phyloP scores from a whole-genome alignment of 2,888 invertebrate species.

The Cheilosia vulpina region DNA sequence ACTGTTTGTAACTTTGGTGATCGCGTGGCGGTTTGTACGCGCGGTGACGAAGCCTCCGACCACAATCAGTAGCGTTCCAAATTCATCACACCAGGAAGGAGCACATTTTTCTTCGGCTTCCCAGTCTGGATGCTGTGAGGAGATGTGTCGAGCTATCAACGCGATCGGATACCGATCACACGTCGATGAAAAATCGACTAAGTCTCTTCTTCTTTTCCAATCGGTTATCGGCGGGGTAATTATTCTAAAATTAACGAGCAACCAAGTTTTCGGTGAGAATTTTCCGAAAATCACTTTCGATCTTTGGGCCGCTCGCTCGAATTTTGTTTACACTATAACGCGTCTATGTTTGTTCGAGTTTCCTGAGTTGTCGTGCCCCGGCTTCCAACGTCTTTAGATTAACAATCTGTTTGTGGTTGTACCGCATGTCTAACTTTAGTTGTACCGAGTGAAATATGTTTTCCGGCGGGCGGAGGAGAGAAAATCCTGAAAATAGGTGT shows the following conservation, averaged over 20 bases:
- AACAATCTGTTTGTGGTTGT: constrained; percentile 72
- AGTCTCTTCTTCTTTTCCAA: constrained; percentile 29
- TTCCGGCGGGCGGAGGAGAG: constrained; percentile 37
- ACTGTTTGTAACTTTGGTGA: constrained; percentile 60
- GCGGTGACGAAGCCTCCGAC: constrained; percentile 63
- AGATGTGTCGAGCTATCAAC: constrained; percentile 67
- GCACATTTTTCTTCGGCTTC: constrained; percentile 15
- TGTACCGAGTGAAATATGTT: constrained; percentile 68
- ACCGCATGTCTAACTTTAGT: constrained; percentile 52
- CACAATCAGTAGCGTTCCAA: constrained; percentile 21
- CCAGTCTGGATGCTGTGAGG: not conserved
- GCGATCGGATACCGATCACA: constrained; percentile 57
- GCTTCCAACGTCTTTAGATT: constrained; percentile 44
- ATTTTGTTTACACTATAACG: constrained; percentile 70
- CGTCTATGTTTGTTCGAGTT: constrained; percentile 73
- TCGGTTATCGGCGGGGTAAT: constrained; percentile 52
- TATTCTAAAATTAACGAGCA: constrained; percentile 59
- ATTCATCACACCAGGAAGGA: constrained; percentile 66
- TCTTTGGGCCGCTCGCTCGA: constrained; percentile 34
- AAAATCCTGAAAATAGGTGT: constrained; percentile 23
- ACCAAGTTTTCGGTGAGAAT: constrained; percentile 6
- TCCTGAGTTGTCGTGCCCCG: constrained; percentile 62
- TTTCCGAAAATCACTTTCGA: constrained; percentile 65
- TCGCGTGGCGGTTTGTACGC: constrained; percentile 49
- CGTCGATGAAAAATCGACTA: constrained; percentile 57